Evolutionary conservation across 2,113 vertebrate genomes (phyloP), one percentile per base, ranked within the genome.

Genomic region (Anser cygnoides): DNA sequence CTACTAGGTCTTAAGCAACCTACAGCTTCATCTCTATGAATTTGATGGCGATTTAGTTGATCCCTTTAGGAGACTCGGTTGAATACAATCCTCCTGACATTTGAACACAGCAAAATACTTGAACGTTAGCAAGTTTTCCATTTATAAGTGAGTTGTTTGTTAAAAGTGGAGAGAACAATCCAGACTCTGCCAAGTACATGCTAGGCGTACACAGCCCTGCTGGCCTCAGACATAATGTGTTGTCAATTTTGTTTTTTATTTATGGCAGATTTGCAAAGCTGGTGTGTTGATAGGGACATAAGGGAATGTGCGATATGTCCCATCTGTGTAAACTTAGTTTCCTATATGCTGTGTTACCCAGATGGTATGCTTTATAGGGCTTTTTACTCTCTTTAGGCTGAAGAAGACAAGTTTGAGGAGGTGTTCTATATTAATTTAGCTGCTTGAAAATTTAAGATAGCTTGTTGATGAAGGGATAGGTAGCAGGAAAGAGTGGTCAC

Each of bases 211-310:
- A 35, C 79, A 92, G 93, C 72, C 89, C 87, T 50, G 80, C 86
- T 93, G 92, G 90, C 87, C 92, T 91, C 91, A 39, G 31, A 39
- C 81, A 39, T 29, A 78, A 78, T 1, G 7, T 61, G 82, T 72
- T 96, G 84, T 93, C 82, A 86, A 3, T 88, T 78, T 55, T 77
- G 79, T 25, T 72, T 72, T 92, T 94, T 96, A 94, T 96, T 95
- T 94, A 82, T 94, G 73, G 85, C 77, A 95, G 68, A 81, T 93
- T 76, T 89, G 79, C 88, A 89, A 33, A 94, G 76, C 87, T 91
- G 75, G 4, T 92, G 77, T 94, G 88, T 82, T 95, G 96, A 93
- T 78, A 68, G 50, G 61, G 79, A 71, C 92, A 77, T 9, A 31
- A 88, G 55, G 91, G 79, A 68, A 61, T 5, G 26, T 92, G 89